phyloP scores from a whole-genome alignment of 2,888 invertebrate genomes.

The Chirona hameri region DNA sequence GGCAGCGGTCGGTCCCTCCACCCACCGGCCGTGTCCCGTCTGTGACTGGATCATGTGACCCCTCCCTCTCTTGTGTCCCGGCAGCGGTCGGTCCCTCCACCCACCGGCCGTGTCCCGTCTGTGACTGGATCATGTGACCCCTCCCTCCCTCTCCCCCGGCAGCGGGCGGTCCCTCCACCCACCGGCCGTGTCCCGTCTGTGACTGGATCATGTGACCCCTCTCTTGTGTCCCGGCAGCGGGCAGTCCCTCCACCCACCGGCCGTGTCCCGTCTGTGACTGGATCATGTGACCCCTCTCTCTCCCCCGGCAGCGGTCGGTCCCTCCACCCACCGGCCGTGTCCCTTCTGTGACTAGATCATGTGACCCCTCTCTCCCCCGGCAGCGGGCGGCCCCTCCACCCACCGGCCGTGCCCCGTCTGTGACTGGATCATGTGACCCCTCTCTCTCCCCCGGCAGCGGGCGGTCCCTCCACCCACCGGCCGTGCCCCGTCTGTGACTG shows the following conservation, averaged over 20 bases:
- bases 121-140: slow-evolving; percentile 4
- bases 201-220: too few relatives aligned
- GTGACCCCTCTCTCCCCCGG: neutral
- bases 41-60: slow-evolving; percentile 1
- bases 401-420: slow-evolving; percentile 4
- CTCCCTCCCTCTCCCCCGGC: too few relatives aligned
- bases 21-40: slow-evolving; percentile 11
- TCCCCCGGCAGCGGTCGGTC: too few relatives aligned
- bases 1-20: neutral
- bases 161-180: too few relatives aligned
- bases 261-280: too few relatives aligned
- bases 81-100: neutral
- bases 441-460: neutral
- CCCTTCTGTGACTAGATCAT: neutral
- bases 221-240: too few relatives aligned
- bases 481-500: slow-evolving; percentile 6
- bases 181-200: neutral
- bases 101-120: slow-evolving; percentile 11
- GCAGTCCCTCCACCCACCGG: too few relatives aligned
- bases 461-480: slow-evolving; percentile 2
- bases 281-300: too few relatives aligned
- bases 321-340: neutral
- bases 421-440: too few relatives aligned
- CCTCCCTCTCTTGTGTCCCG: neutral
- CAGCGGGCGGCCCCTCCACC: neutral